A percentile compares a stretch with the other conserved stretches of the same genome.
Conservation (phyloP, 2,113 vertebrate species). For the Ginglymostoma cirratum region DNA sequence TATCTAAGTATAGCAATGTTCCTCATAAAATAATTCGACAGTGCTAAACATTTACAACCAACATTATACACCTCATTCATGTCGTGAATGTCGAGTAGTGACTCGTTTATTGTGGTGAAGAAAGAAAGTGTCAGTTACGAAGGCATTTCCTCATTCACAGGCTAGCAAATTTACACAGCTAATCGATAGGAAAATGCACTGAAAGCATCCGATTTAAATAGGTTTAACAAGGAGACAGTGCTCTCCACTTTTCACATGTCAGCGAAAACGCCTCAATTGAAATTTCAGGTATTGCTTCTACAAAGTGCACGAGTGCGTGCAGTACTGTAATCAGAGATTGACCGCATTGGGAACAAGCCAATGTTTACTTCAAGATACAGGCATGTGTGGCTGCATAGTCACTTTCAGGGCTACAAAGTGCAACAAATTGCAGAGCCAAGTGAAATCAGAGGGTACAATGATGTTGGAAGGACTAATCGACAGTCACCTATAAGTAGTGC, state of each 20-base stretch:
- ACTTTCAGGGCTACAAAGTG: not conserved
- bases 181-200: not conserved
- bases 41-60: not conserved
- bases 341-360: not conserved
- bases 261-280: not conserved
- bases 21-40: not conserved
- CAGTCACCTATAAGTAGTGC: too few species aligned
- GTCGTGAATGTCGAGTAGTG: not conserved
- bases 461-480: not conserved
- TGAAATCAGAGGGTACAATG: not conserved
- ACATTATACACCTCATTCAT: not conserved
- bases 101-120: not conserved
- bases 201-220: not conserved
- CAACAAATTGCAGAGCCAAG: not conserved
- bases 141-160: not conserved
- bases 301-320: too few species aligned
- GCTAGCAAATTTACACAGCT: not conserved
- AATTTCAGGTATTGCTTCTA: not conserved
- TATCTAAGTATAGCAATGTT: too few species aligned
- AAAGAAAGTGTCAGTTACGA: not conserved
- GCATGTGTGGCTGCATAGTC: not conserved
- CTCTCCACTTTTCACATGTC: not conserved
- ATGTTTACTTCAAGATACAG: not conserved
- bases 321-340: not conserved
- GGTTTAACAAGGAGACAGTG: not conserved